A percentile compares a stretch with the other conserved stretches of the same genome.
These are phyloP conservation scores for Nemotelus pantherinus DNA, from an alignment of 2,888 invertebrate species.

Conservation along the genomic window DNA sequence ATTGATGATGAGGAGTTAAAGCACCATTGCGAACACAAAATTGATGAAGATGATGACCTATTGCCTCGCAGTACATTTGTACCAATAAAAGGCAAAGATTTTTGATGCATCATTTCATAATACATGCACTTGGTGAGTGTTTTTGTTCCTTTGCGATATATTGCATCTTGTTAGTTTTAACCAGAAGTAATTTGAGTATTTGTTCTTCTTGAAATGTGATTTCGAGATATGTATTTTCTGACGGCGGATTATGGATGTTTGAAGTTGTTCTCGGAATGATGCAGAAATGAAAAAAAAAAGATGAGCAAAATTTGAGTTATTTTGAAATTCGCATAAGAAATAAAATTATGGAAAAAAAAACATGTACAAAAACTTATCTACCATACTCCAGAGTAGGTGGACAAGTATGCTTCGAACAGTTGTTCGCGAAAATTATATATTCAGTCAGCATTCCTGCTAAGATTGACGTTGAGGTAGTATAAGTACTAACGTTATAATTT, in stretches of 20 bases:
- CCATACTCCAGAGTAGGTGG: too few species aligned
- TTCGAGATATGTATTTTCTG: not conserved
- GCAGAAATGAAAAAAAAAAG: not conserved
- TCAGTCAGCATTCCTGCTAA: too few species aligned
- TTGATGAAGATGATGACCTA: conserved; percentile 20
- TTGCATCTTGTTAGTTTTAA: not conserved
- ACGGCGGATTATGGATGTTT: not conserved
- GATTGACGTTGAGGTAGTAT: too few species aligned
- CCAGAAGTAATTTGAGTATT: not conserved
- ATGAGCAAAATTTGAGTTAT: too few species aligned
- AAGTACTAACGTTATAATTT: too few species aligned
- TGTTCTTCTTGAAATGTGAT: not conserved
- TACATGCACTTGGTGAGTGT: conserved; percentile 26
- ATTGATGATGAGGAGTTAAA: conserved; percentile 23
- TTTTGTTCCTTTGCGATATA: conserved; percentile 1
- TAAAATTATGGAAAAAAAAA: too few species aligned
- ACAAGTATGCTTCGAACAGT: too few species aligned
- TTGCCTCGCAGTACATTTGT: conserved; percentile 1
- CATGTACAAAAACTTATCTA: too few species aligned
- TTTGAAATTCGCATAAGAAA: too few species aligned
- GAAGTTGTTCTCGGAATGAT: conserved; percentile 4
- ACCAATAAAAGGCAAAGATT: not conserved
- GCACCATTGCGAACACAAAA: conserved; percentile 34
- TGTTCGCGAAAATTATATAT: too few species aligned
- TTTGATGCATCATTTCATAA: conserved; percentile 31